These are phyloP conservation scores for Himalopsyche phryganea DNA, from an alignment of 1,140 invertebrate genomes.

Conservation along the genomic window DNA sequence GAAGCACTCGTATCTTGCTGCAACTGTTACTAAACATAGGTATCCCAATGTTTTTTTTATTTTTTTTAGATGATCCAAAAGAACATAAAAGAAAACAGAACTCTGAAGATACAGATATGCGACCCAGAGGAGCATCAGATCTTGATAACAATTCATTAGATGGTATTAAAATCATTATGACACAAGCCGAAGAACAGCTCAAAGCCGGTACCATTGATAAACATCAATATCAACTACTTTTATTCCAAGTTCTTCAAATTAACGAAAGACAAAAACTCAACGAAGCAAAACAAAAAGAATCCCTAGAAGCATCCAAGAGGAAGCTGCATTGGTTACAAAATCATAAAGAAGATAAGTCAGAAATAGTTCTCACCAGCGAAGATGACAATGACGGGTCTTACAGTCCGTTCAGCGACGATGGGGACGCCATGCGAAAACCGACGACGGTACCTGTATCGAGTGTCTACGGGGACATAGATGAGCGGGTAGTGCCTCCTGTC, in stretches of 20 bases:
- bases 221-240: constrained; percentile 74
- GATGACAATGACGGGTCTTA: constrained; percentile 46
- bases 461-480: constrained; percentile 52
- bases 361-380: constrained; percentile 43
- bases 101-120: constrained; percentile 51
- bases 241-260: constrained; percentile 73
- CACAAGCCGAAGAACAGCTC: constrained; percentile 76
- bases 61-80: constrained; percentile 16
- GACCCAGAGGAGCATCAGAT: constrained; percentile 27
- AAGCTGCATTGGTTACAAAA: constrained; percentile 39
- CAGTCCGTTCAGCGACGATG: constrained; percentile 26
- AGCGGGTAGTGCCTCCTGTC: constrained; percentile 38
- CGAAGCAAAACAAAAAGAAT: constrained; percentile 69
- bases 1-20: too few relatives aligned
- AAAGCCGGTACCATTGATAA: constrained; percentile 72
- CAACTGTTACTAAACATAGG: too few relatives aligned
- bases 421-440: constrained; percentile 6
- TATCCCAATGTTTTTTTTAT: too few relatives aligned
- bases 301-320: constrained; percentile 46
- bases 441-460: constrained; percentile 32
- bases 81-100: constrained; percentile 19
- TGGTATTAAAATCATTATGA: constrained; percentile 73
- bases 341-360: constrained; percentile 24
- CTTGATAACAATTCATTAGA: constrained; percentile 56
- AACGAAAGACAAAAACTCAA: constrained; percentile 75